phyloP scores from a whole-genome alignment of 2,888 invertebrate species.

The Cryptosula pallasiana region DNA sequence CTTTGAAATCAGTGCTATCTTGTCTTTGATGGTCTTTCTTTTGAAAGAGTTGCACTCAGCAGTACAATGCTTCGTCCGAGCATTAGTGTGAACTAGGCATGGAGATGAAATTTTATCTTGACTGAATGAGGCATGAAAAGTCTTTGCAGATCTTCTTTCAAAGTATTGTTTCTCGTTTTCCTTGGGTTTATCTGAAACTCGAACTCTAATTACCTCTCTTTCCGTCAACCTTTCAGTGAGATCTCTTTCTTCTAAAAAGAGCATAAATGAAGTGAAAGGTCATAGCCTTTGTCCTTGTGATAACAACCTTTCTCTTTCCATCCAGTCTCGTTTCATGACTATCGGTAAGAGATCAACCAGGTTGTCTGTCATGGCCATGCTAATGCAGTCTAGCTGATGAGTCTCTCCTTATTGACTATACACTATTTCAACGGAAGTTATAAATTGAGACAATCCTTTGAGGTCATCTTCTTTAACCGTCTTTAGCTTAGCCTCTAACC shows the following conservation, averaged over 20 bases:
- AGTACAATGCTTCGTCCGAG: neutral
- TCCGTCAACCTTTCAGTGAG: neutral
- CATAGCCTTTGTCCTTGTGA: neutral
- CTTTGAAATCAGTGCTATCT: neutral
- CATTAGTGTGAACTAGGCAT: neutral
- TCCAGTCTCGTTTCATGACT: neutral
- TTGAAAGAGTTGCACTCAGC: neutral
- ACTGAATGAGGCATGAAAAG: neutral
- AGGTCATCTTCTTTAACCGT: constrained; percentile 2
- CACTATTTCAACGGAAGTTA: neutral
- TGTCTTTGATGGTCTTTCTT: neutral
- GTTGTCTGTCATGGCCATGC: neutral
- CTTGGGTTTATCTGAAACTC: neutral
- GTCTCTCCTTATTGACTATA: neutral
- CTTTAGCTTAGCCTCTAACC: no score
- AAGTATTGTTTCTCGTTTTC: neutral
- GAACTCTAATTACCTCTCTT: neutral
- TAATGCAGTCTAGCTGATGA: neutral
- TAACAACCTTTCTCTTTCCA: neutral
- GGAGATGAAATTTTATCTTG: neutral
- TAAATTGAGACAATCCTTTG: neutral
- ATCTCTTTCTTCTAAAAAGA: constrained; percentile 2
- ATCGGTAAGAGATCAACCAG: neutral
- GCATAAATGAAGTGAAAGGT: neutral
- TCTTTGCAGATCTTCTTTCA: neutral